A percentile compares a stretch with the other conserved stretches of the same genome.
Evolutionary conservation across 2,797 vertebrate species (phyloP).

Genomic region (Sarcophilus harrisii): DNA sequence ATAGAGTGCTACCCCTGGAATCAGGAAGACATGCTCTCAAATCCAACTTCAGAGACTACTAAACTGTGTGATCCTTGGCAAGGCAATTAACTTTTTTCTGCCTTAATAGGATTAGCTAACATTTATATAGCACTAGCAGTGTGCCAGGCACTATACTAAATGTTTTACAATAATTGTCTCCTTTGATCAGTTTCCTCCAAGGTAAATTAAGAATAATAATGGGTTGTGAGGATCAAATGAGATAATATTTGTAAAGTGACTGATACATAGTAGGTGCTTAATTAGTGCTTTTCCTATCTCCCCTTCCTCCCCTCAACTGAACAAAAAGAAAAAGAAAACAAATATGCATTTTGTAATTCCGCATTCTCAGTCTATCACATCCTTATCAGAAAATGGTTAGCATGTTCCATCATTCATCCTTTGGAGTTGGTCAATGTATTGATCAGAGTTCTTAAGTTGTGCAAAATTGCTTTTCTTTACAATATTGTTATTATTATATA

Average conservation of each 20-base stretch:
- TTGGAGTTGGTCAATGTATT: not conserved
- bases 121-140: not conserved
- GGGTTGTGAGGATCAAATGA: not conserved
- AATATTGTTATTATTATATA: not conserved
- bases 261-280: no score
- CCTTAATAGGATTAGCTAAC: not conserved
- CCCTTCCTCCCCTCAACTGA: not conserved
- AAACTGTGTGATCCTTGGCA: not conserved
- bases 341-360: not conserved
- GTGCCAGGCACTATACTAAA: not conserved
- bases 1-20: not conserved
- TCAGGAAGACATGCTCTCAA: not conserved
- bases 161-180: not conserved
- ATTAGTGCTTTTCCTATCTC: not conserved
- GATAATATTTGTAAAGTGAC: not conserved
- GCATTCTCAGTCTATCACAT: not conserved
- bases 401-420: not conserved
- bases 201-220: not conserved
- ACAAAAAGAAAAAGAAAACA: not conserved
- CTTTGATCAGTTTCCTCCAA: not conserved
- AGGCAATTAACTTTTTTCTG: not conserved
- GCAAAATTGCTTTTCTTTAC: not conserved
- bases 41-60: not conserved
- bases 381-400: no score
- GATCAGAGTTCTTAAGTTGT: not conserved